These are phyloP conservation scores for Cyprinodon brontotheroides DNA, from an alignment of 2,113 vertebrate species.

Conservation along the genomic window DNA sequence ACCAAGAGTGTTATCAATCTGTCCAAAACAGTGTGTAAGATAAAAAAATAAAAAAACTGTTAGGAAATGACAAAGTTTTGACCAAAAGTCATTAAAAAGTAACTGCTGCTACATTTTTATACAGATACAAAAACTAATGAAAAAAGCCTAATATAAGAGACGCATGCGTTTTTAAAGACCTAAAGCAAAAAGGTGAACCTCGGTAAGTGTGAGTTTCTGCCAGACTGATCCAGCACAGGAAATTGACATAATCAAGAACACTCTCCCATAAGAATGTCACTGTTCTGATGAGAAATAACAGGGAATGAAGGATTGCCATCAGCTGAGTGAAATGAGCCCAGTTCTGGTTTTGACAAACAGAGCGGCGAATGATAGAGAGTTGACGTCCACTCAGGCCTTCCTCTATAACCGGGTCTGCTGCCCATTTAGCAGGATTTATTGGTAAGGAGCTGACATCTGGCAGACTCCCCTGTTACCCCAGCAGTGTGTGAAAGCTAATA, in stretches of 20 bases:
- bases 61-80: too few relatives aligned
- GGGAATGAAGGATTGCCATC: constrained; percentile 33
- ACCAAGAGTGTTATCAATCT: constrained; percentile 40
- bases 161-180: background rate
- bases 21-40: constrained; percentile 65
- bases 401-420: constrained; percentile 53
- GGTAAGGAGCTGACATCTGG: constrained; percentile 74
- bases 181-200: constrained; percentile 17
- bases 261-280: constrained; percentile 24
- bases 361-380: constrained; percentile 51
- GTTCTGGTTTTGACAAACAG: constrained; percentile 47
- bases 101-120: background rate
- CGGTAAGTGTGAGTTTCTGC: constrained; percentile 7
- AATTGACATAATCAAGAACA: constrained; percentile 57
- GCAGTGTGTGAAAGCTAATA: constrained; percentile 79
- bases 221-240: constrained; percentile 55
- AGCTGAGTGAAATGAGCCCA: constrained; percentile 39
- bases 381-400: constrained; percentile 51
- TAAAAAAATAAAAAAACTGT: constrained; percentile 11
- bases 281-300: constrained; percentile 40
- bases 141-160: too few relatives aligned
- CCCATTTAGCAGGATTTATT: constrained; percentile 79
- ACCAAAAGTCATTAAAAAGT: background rate
- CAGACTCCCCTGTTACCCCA: constrained; percentile 74
- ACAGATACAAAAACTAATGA: background rate